Conservation (phyloP, 1,140 invertebrate species). For the Halictus rubicundus region DNA sequence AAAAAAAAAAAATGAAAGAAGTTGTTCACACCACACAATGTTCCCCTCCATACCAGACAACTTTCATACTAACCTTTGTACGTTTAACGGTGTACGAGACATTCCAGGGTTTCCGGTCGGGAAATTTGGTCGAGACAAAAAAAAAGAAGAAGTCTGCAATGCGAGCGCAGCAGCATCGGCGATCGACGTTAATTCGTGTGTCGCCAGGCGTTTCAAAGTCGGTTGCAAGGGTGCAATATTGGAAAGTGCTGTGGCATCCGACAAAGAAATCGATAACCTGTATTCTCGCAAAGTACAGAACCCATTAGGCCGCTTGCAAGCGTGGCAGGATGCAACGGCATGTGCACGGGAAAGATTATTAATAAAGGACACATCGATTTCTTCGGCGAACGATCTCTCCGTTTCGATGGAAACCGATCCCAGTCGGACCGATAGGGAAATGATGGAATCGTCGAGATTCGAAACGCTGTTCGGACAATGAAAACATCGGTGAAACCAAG, state of each 20-base stretch:
- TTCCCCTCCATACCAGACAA: too few relatives aligned
- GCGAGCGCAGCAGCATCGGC: background rate
- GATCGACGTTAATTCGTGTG: slow-evolving; percentile 36
- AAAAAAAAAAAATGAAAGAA: too few relatives aligned
- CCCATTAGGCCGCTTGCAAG: slow-evolving; percentile 21
- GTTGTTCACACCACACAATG: too few relatives aligned
- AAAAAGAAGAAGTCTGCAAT: too few relatives aligned
- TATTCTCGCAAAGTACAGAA: slow-evolving; percentile 30
- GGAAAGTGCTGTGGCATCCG: slow-evolving; percentile 18
- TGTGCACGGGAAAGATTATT: background rate
- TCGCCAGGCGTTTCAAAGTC: slow-evolving; percentile 34
- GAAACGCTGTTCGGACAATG: too few relatives aligned
- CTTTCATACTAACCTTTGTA: background rate
- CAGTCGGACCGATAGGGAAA: background rate
- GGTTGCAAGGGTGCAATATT: slow-evolving; percentile 35
- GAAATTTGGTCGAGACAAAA: background rate
- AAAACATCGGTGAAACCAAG: too few relatives aligned
- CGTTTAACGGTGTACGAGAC: background rate
- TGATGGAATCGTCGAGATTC: background rate
- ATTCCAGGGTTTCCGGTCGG: too few relatives aligned
- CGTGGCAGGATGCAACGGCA: slow-evolving; percentile 13
- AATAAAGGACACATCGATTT: slow-evolving; percentile 10
- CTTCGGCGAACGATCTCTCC: background rate
- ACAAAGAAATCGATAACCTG: slow-evolving; percentile 49
- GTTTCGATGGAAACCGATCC: too few relatives aligned